Evolutionary conservation across 2,888 invertebrate genomes (phyloP), one percentile per base, ranked within the genome.

Genomic region (Microchrysa polita): DNA sequence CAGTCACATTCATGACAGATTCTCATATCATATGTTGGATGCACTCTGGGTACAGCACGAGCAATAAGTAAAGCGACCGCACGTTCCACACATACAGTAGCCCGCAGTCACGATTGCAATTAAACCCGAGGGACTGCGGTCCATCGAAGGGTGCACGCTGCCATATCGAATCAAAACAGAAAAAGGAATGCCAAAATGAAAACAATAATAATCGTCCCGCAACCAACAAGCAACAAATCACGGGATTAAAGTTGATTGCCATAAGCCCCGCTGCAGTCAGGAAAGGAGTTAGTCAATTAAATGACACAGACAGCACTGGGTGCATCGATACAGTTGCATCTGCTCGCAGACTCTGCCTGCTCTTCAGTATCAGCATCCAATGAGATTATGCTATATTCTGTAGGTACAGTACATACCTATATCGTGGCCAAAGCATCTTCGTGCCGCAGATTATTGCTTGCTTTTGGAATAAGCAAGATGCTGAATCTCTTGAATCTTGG

Each of bases 271-370:
- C 23, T 16, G 27, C 27, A 34, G 27, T 34, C 27, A 34, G 27
- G 27, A 20, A 42, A 69, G 18, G 55, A 55, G 69, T 55, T 55
- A 69, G 69, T 69, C 69, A 69, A 69, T 69, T 69, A 69, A 69
- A 55, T 55, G 55, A 10, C 55, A 42, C 55, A 57, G 23, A n/a
- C n/a, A n/a, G n/a, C n/a, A n/a, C n/a, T n/a, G n/a, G n/a, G n/a
- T n/a, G n/a, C n/a, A n/a, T 34, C 27, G 2, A 34, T 34, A 34
- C 27, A 55, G 55, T 34, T 69, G 69, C 69, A 69, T 55, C 69
- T 52, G 69, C n/a, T 20, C 65, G 44, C 55, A 55, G 22, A 16
- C 16, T 12, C 53, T 20, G 12, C 5, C 14, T 14, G 4, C 5
- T 52, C 52, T 52, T 52, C 34, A 40, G 61, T 34, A 34, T 34